A percentile compares a stretch with the other conserved stretches of the same genome.
These are phyloP conservation scores for Dastarcus helophoroides DNA, from an alignment of 2,888 invertebrate genomes.

Conservation along the genomic window DNA sequence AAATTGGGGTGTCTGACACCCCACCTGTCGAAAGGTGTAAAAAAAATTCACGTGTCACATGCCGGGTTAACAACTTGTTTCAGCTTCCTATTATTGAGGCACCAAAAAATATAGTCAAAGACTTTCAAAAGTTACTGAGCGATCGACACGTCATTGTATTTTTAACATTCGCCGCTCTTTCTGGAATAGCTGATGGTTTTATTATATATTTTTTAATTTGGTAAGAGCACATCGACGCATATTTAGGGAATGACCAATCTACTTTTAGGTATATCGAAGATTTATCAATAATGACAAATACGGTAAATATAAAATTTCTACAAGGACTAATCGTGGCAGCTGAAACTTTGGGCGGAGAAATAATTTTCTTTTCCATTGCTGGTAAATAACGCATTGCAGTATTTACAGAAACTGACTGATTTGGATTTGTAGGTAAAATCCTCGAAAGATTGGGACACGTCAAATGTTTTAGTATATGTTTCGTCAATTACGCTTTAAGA, in stretches of 20 bases:
- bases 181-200: slow-evolving; percentile 69
- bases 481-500: slow-evolving; percentile 64
- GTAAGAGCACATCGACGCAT: slow-evolving; percentile 35
- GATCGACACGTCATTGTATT: slow-evolving; percentile 57
- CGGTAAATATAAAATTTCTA: slow-evolving; percentile 59
- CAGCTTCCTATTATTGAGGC: slow-evolving; percentile 58
- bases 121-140: slow-evolving; percentile 49
- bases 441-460: slow-evolving; percentile 69
- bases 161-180: slow-evolving; percentile 59
- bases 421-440: slow-evolving; percentile 51
- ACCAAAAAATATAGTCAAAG: slow-evolving; percentile 56
- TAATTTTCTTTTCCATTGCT: slow-evolving; percentile 63
- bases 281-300: slow-evolving; percentile 50
- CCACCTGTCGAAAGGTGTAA: no score
- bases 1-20: no score
- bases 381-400: slow-evolving; percentile 34
- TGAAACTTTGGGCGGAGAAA: slow-evolving; percentile 67
- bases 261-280: slow-evolving; percentile 62
- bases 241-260: not conserved
- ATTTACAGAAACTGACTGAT: not conserved
- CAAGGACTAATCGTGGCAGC: slow-evolving; percentile 72
- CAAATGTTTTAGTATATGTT: slow-evolving; percentile 63
- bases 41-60: no score
- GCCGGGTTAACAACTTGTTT: no score
- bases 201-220: slow-evolving; percentile 70